These are phyloP conservation scores for Eurystomus gularis DNA, from an alignment of 2,113 vertebrate species.

Conservation along the genomic window DNA sequence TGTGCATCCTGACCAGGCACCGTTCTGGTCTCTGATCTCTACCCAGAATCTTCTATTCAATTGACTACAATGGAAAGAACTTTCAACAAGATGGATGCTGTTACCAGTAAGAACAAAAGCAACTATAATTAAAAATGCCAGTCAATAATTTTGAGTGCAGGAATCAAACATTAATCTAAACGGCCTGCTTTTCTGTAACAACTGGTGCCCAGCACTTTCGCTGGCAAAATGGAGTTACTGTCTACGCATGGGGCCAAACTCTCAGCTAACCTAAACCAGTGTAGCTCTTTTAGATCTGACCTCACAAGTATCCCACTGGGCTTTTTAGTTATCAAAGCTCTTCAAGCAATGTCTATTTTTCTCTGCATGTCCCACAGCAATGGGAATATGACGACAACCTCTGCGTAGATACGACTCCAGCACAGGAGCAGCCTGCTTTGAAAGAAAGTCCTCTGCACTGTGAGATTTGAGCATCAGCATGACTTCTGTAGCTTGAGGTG, in stretches of 20 bases:
- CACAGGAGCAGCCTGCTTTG: not conserved
- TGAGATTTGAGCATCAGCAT: not conserved
- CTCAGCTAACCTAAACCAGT: not conserved
- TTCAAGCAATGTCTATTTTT: not conserved
- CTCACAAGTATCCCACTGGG: not conserved
- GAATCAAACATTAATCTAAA: not conserved
- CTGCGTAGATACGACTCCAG: not conserved
- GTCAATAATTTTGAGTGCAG: not conserved
- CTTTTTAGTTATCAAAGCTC: conserved; percentile 8
- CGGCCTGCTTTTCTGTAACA: not conserved
- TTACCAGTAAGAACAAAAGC: not conserved
- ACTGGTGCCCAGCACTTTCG: not conserved
- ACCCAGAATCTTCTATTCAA: not conserved
- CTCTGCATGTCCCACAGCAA: not conserved
- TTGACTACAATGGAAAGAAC: not conserved
- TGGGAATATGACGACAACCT: not conserved
- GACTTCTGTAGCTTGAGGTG: not conserved
- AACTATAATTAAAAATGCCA: conserved; percentile 13
- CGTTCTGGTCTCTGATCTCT: not conserved
- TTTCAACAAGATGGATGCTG: not conserved
- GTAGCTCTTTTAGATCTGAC: not conserved
- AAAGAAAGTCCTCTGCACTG: not conserved
- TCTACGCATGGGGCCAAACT: not conserved
- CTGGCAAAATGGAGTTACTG: not conserved
- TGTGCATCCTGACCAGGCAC: not conserved